Percentiles rank a stretch among this genome's conserved stretches.
phyloP scores from a whole-genome alignment of 64 coral and sea anemone species.

The Pocillopora damicornis region DNA sequence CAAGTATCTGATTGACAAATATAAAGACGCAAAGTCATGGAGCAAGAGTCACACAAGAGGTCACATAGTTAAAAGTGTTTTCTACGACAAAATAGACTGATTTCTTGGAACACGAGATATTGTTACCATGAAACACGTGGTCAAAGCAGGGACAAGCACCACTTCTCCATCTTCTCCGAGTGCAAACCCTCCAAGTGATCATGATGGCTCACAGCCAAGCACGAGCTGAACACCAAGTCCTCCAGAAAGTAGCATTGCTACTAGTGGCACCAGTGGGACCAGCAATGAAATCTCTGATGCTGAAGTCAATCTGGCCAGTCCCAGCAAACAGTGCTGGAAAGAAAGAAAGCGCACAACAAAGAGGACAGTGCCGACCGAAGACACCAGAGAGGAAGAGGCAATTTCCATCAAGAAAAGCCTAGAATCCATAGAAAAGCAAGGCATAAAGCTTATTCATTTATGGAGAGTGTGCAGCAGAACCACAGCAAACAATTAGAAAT shows the following conservation, averaged over 20 bases:
- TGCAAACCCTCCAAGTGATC: too few relatives aligned
- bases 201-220: background rate
- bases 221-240: background rate
- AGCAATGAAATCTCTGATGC: too few relatives aligned
- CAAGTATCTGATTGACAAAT: conserved; percentile 17
- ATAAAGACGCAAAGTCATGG: conserved; percentile 19
- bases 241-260: too few relatives aligned
- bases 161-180: conserved; percentile 8
- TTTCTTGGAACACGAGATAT: conserved; percentile 45
- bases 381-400: background rate
- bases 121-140: conserved; percentile 28
- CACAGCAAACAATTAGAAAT: conserved; percentile 15
- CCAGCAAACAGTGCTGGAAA: background rate
- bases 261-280: too few relatives aligned
- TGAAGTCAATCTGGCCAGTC: too few relatives aligned
- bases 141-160: conserved; percentile 5
- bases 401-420: conserved; percentile 22
- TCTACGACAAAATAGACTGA: conserved; percentile 21
- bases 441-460: background rate
- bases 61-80: background rate
- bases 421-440: conserved; percentile 29
- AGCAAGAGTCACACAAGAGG: background rate
- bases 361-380: background rate
- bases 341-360: background rate
- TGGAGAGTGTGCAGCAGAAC: conserved; percentile 4